Evolutionary conservation across 2,888 invertebrate species (phyloP).

Genomic region (Lissocephala sabroskyi): DNA sequence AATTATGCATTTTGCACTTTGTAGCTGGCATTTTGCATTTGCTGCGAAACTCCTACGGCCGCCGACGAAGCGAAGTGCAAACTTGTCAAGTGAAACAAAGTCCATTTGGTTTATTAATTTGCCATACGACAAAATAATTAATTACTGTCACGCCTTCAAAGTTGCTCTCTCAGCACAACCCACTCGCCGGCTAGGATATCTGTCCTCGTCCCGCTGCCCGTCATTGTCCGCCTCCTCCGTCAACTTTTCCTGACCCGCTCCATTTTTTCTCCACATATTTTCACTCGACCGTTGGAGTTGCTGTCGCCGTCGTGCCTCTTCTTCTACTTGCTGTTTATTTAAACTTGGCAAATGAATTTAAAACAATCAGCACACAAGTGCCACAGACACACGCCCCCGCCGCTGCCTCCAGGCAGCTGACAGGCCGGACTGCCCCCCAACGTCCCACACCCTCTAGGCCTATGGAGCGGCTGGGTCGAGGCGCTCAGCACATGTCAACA

Average conservation of each 20-base stretch:
- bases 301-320: neutral
- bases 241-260: slow-evolving; percentile 55
- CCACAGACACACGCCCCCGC: slow-evolving; percentile 9
- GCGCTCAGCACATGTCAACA: slow-evolving; percentile 46
- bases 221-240: slow-evolving; percentile 1
- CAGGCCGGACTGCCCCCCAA: neutral
- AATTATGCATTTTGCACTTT: slow-evolving; percentile 53
- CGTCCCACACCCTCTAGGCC: neutral
- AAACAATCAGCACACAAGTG: slow-evolving; percentile 68
- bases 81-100: slow-evolving; percentile 65
- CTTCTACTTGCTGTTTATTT: slow-evolving; percentile 42
- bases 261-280: slow-evolving; percentile 52
- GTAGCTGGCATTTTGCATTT: slow-evolving; percentile 3
- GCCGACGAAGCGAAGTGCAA: slow-evolving; percentile 40
- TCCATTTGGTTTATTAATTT: slow-evolving; percentile 66
- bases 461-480: neutral
- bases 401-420: slow-evolving; percentile 27
- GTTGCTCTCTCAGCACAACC: slow-evolving; percentile 38
- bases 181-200: too few relatives aligned
- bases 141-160: slow-evolving; percentile 73
- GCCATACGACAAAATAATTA: slow-evolving; percentile 71
- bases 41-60: neutral
- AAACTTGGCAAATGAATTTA: slow-evolving; percentile 68
- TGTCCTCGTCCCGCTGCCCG: slow-evolving; percentile 7
- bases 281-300: slow-evolving; percentile 31